Conservation (phyloP, 2,888 invertebrate species). For the Molorchus minor region DNA sequence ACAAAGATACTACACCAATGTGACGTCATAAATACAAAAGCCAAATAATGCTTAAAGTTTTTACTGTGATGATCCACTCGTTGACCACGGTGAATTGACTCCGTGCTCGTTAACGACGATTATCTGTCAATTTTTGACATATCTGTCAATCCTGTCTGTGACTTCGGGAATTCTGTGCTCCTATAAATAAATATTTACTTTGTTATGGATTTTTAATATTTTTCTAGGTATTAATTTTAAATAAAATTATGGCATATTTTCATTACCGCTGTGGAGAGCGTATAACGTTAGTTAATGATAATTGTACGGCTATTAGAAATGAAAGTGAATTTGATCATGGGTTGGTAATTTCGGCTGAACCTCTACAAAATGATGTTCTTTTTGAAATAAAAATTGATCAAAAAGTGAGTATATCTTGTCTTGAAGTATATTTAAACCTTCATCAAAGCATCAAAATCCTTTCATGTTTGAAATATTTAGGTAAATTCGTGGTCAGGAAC, state of each 20-base stretch:
- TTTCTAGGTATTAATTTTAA: no score
- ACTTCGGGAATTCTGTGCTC: no score
- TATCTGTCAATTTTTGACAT: no score
- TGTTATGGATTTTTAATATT: not conserved
- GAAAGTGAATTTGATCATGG: slow-evolving; percentile 88
- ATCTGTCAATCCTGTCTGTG: no score
- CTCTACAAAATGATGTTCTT: slow-evolving; percentile 80
- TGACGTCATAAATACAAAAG: no score
- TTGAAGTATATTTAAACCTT: slow-evolving; percentile 1
- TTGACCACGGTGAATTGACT: no score
- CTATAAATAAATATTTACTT: no score
- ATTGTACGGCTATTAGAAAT: slow-evolving; percentile 82
- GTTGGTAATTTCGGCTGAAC: slow-evolving; percentile 83
- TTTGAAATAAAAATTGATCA: slow-evolving; percentile 90
- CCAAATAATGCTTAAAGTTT: no score
- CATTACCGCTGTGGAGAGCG: slow-evolving; percentile 86
- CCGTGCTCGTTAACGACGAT: no score
- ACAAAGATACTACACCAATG: no score
- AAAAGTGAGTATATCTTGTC: slow-evolving; percentile 71
- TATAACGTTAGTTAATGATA: slow-evolving; percentile 84
- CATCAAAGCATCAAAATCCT: not conserved
- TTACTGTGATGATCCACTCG: no score
- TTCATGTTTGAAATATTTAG: slow-evolving; percentile 60
- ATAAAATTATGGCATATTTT: slow-evolving; percentile 71
- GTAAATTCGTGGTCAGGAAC: slow-evolving; percentile 83